These are phyloP conservation scores for Sarcophaga subvicina DNA, from an alignment of 2,888 invertebrate species.

Conservation along the genomic window DNA sequence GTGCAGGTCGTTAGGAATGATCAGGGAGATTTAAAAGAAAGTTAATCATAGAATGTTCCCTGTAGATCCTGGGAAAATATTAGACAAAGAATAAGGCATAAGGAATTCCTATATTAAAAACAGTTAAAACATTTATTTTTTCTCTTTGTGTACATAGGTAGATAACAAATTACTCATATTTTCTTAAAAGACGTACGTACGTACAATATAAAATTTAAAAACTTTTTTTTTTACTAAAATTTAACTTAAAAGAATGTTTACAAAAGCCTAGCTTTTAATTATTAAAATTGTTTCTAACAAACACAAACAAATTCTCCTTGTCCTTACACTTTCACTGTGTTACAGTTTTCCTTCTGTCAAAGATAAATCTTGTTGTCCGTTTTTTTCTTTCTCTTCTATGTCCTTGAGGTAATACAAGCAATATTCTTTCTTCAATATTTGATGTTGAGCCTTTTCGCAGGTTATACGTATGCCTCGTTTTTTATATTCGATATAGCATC, in stretches of 20 bases:
- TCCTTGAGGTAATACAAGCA: conserved; percentile 78
- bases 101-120: not conserved
- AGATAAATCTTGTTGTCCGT: not conserved
- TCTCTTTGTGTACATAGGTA: not conserved
- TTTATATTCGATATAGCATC: conserved; percentile 86
- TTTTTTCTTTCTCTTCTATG: conserved; percentile 36
- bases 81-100: too few species aligned
- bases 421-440: conserved; percentile 78
- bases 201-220: conserved; percentile 1
- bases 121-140: not conserved
- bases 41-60: not conserved
- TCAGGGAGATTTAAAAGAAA: not conserved
- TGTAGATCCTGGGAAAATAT: too few species aligned
- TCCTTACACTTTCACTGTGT: conserved; percentile 11
- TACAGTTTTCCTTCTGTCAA: conserved; percentile 16
- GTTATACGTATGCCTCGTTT: conserved; percentile 85
- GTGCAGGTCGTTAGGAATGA: too few species aligned
- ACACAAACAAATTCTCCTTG: not conserved
- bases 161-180: conserved; percentile 1
- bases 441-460: conserved; percentile 82
- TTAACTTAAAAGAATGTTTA: conserved; percentile 17
- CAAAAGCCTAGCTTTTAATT: not conserved
- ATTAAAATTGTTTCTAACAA: not conserved
- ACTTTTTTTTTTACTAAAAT: conserved; percentile 22
- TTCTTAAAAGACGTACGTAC: not conserved